Conservation (phyloP, 2,888 invertebrate species). For the Drosophila antonietae region DNA sequence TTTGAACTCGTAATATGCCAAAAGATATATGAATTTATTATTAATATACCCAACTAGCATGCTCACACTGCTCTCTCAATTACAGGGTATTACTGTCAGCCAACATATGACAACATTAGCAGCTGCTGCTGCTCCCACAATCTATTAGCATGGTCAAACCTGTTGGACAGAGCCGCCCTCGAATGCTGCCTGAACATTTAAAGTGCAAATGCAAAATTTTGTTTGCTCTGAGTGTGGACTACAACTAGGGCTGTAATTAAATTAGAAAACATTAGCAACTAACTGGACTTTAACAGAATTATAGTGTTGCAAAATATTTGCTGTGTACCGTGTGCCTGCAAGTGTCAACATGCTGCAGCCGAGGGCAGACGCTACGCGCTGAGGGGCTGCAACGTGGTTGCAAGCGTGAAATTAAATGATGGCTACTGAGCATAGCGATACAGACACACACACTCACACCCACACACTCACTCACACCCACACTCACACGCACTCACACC, state of each 20-base stretch:
- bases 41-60: not conserved
- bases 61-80: not conserved
- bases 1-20: not conserved
- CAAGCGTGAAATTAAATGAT: slow-evolving; percentile 63
- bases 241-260: slow-evolving; percentile 50
- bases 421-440: slow-evolving; percentile 38
- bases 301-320: slow-evolving; percentile 49
- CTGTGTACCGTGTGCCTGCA: slow-evolving; percentile 19
- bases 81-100: not conserved
- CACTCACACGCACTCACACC: not conserved
- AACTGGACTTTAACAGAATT: slow-evolving; percentile 62
- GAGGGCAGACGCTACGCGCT: not conserved
- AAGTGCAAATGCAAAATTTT: slow-evolving; percentile 59
- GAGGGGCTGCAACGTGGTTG: slow-evolving; percentile 26
- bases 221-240: slow-evolving; percentile 31
- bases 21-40: not conserved
- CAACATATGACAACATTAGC: slow-evolving; percentile 14
- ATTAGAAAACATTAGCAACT: slow-evolving; percentile 64
- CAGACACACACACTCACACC: slow-evolving; percentile 7
- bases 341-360: slow-evolving; percentile 19
- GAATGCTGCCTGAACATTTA: slow-evolving; percentile 52
- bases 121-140: slow-evolving; percentile 36
- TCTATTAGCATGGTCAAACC: slow-evolving; percentile 20
- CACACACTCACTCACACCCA: slow-evolving; percentile 8
- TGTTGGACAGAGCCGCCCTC: not conserved